Evolutionary conservation across 2,797 vertebrate genomes (phyloP).

Genomic region (Apodemus agrarius): DNA sequence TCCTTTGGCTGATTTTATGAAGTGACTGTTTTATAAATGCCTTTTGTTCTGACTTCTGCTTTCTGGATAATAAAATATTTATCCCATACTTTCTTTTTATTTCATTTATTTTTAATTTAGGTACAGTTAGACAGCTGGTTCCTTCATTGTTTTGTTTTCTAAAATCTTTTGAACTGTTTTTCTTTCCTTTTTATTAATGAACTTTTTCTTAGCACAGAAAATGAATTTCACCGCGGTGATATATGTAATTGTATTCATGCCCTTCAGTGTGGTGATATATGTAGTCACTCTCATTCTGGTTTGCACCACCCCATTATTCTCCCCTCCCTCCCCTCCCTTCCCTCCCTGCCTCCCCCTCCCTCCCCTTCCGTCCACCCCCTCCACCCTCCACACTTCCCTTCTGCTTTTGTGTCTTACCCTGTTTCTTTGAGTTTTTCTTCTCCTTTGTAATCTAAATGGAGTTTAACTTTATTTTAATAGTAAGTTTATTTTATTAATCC

Average conservation of each 20-base stretch:
- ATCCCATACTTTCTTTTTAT: neutral
- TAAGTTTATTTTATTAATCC: neutral
- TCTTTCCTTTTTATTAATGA: neutral
- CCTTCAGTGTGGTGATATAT: neutral
- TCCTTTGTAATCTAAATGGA: neutral
- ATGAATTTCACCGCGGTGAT: neutral
- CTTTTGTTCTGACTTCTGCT: neutral
- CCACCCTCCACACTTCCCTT: neutral
- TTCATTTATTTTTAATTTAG: neutral
- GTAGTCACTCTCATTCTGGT: neutral
- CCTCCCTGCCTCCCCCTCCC: too few relatives aligned
- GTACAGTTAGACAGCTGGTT: neutral
- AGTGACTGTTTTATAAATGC: neutral
- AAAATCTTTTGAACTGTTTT: neutral
- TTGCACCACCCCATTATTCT: too few relatives aligned
- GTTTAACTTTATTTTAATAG: neutral
- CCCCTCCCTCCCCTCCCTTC: accelerated
- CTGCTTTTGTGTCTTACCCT: neutral
- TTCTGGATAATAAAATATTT: neutral
- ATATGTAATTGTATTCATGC: too few relatives aligned
- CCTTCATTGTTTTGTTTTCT: neutral
- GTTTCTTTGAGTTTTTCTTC: neutral
- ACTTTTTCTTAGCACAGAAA: neutral
- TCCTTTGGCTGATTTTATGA: neutral
- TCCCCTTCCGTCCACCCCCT: neutral